Evolutionary conservation across 2,113 vertebrate species (phyloP).

Genomic region (Pangasianodon gigas): DNA sequence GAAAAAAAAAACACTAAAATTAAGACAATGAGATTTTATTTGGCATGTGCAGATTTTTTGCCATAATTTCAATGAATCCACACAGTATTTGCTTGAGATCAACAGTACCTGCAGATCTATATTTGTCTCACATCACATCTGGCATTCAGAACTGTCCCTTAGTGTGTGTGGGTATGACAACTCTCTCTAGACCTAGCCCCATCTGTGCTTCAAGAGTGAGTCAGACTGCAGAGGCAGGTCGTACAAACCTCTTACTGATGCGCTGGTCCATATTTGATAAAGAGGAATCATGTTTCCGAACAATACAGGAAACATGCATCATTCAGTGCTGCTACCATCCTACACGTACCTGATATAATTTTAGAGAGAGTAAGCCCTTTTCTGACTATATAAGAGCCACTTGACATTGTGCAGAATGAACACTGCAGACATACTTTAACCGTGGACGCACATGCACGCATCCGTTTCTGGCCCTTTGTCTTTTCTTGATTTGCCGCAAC

Average conservation of each 20-base stretch:
- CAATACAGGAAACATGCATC: conserved; percentile 47
- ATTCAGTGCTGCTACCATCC: conserved; percentile 31
- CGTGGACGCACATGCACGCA: conserved; percentile 2
- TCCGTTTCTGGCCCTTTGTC: conserved; percentile 40
- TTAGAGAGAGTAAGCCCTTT: conserved; percentile 32
- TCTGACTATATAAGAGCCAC: not conserved
- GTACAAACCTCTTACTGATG: conserved; percentile 36
- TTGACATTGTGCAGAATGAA: conserved; percentile 51
- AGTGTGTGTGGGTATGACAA: conserved; percentile 39
- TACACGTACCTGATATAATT: conserved; percentile 53
- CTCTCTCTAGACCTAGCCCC: conserved; percentile 47
- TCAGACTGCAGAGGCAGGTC: conserved; percentile 58
- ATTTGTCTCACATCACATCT: conserved; percentile 4
- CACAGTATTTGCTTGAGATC: not conserved
- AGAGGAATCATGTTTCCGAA: conserved; percentile 47
- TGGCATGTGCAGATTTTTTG: not conserved
- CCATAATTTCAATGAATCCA: no score
- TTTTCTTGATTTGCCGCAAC: conserved; percentile 41
- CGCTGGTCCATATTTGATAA: conserved; percentile 64
- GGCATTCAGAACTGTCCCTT: conserved; percentile 21
- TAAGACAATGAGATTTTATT: not conserved
- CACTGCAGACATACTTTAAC: conserved; percentile 30
- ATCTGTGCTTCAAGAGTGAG: conserved; percentile 56
- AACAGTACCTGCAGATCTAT: not conserved
- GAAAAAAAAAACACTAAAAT: not conserved